Conservation (phyloP, 2,888 invertebrate genomes). For the Drosophila colorata region DNA sequence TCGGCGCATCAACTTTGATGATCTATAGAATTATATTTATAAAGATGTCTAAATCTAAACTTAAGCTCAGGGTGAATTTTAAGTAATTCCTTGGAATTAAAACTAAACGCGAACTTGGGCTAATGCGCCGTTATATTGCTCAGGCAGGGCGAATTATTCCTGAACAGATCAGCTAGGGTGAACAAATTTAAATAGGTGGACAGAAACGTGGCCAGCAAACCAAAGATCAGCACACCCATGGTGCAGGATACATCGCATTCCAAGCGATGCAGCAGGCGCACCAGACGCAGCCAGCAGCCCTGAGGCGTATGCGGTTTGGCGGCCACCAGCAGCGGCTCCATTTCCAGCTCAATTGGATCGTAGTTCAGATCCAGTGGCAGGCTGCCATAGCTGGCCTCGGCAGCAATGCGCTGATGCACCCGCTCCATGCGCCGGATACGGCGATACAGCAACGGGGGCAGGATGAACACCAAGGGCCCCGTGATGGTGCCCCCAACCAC, state of each 20-base stretch:
- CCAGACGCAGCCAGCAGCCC: constrained; percentile 66
- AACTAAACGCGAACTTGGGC: not conserved
- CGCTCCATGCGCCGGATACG: constrained; percentile 87
- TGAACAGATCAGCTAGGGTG: constrained; percentile 88
- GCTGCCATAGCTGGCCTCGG: constrained; percentile 83
- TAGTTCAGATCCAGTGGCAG: constrained; percentile 82
- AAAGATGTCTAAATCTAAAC: constrained; percentile 14
- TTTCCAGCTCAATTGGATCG: constrained; percentile 72
- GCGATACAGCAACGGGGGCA: constrained; percentile 93
- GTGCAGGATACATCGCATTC: constrained; percentile 86
- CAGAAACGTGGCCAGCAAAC: constrained; percentile 88
- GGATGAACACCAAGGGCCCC: constrained; percentile 93
- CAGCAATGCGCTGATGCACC: constrained; percentile 80
- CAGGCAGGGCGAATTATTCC: constrained; percentile 91
- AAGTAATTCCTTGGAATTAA: not conserved
- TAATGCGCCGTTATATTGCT: constrained; percentile 85
- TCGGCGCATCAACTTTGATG: constrained; percentile 28
- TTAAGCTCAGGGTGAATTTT: constrained; percentile 29
- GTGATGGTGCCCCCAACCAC: constrained; percentile 94
- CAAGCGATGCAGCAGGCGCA: constrained; percentile 67
- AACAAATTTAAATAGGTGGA: constrained; percentile 90
- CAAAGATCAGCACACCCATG: constrained; percentile 87
- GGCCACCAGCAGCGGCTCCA: constrained; percentile 57
- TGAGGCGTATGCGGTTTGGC: constrained; percentile 41
- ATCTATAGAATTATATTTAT: constrained; percentile 32